A percentile compares a stretch with the other conserved stretches of the same genome.
These are phyloP conservation scores for Psittacara wagleri DNA, from an alignment of 2,113 vertebrate species.

Conservation along the genomic window DNA sequence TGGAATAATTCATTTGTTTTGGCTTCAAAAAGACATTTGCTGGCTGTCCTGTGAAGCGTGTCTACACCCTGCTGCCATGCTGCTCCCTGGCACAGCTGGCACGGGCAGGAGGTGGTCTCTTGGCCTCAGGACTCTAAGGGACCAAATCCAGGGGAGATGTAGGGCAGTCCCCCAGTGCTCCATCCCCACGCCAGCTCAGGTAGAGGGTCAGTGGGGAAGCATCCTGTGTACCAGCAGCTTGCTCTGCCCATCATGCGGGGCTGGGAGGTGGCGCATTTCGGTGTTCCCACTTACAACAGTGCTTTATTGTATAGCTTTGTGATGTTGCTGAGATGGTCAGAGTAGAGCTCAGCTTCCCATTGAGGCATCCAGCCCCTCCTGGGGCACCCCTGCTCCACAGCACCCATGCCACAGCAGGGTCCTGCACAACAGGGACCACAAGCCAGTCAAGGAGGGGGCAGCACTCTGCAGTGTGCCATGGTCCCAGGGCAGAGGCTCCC, in stretches of 20 bases:
- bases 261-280: not conserved
- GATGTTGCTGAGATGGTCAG: fast-evolving
- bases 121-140: fast-evolving
- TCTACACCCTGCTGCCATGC: fast-evolving
- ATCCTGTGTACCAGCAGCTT: not conserved
- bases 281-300: not conserved
- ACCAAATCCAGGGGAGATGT: not conserved
- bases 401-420: fast-evolving
- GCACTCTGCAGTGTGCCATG: fast-evolving
- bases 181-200: fast-evolving
- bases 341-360: not conserved
- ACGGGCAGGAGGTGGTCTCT: not conserved
- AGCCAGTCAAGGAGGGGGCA: not conserved
- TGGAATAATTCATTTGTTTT: not conserved
- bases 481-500: not conserved
- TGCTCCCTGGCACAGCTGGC: not conserved
- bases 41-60: not conserved
- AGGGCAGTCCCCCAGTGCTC: fast-evolving
- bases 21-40: not conserved
- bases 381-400: not conserved
- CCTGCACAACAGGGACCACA: not conserved
- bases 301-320: not conserved
- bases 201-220: not conserved
- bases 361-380: not conserved
- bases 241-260: fast-evolving